A percentile compares a stretch with the other conserved stretches of the same genome.
phyloP scores from a whole-genome alignment of 2,888 invertebrate genomes.

The Agriopis aurantiaria region DNA sequence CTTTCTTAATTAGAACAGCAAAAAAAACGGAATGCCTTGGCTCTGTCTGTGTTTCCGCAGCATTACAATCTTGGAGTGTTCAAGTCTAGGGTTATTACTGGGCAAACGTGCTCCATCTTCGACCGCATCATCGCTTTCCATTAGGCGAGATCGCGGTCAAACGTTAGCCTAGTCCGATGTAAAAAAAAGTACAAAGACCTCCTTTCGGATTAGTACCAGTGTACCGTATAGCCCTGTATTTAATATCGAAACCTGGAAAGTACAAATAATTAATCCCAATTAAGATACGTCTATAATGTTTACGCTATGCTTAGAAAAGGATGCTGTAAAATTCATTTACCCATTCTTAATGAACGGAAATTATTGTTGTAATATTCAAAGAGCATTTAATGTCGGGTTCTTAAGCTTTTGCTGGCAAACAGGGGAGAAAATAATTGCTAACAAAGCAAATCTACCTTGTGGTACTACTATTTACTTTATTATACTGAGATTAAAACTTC shows the following conservation, averaged over 20 bases:
- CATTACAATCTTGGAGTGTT: too few species aligned
- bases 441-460: constrained; percentile 11
- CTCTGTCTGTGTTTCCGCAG: too few species aligned
- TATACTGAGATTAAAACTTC: neutral
- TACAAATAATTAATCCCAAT: constrained; percentile 5
- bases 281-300: neutral
- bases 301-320: neutral
- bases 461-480: neutral
- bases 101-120: too few species aligned
- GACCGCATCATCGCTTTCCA: too few species aligned
- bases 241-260: neutral
- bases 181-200: too few species aligned
- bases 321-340: constrained; percentile 3
- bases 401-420: constrained; percentile 19
- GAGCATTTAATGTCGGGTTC: constrained; percentile 4
- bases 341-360: constrained; percentile 15
- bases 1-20: too few species aligned
- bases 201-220: too few species aligned
- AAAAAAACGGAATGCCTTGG: too few species aligned
- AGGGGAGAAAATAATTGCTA: constrained; percentile 26
- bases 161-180: too few species aligned
- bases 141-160: too few species aligned
- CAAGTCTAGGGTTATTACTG: too few species aligned
- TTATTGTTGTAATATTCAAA: constrained; percentile 21
- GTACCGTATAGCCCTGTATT: too few species aligned